Evolutionary conservation across 2,113 vertebrate species (phyloP).

Genomic region (Chiloscyllium plagiosum): DNA sequence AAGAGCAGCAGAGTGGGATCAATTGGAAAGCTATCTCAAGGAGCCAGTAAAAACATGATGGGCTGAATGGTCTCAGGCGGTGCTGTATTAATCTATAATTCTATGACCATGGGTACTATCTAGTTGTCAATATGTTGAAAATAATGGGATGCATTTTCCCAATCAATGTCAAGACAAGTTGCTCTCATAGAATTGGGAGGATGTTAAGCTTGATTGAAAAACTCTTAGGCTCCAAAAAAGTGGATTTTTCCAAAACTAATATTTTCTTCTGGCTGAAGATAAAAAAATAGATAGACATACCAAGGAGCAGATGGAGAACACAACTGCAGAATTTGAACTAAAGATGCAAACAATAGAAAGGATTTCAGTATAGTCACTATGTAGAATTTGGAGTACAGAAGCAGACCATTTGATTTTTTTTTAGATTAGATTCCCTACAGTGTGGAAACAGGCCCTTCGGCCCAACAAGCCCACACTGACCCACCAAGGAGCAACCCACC

Average conservation of each 20-base stretch:
- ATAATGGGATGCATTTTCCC: neutral
- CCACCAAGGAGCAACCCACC: too few relatives aligned
- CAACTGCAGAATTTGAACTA: neutral
- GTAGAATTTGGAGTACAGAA: neutral
- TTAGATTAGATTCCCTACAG: too few relatives aligned
- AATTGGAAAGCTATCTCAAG: neutral
- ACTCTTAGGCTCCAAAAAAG: neutral
- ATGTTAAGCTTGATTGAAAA: neutral
- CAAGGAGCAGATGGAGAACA: neutral
- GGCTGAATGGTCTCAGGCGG: neutral
- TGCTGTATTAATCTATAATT: neutral
- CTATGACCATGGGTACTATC: neutral
- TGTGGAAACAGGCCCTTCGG: too few relatives aligned
- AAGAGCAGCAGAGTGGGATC: neutral
- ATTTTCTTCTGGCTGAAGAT: neutral
- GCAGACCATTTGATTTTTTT: neutral
- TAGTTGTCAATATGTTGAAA: neutral
- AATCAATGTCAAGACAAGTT: neutral
- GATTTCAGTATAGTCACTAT: neutral
- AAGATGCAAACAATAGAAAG: neutral
- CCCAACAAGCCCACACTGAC: too few relatives aligned
- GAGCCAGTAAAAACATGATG: neutral
- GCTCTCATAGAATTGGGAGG: neutral
- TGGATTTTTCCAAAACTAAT: neutral
- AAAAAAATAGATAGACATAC: neutral